phyloP scores from a whole-genome alignment of 2,797 vertebrate species.

The Fringilla coelebs region DNA sequence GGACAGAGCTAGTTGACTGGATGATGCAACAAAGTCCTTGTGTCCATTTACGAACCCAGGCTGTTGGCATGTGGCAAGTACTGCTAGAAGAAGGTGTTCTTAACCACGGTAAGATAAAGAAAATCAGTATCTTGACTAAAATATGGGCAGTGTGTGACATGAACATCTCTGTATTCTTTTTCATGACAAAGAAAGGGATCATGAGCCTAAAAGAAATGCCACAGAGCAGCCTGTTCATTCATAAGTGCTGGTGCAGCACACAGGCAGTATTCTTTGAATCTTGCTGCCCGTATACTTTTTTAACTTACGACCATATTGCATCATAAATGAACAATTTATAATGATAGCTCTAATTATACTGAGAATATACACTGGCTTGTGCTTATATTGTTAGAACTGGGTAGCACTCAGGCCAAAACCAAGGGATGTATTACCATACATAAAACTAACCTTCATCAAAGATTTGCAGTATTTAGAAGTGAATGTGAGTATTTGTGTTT shows the following conservation, averaged over 20 bases:
- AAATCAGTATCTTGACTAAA: not conserved
- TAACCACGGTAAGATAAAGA: constrained; percentile 87
- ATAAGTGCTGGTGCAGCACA: not conserved
- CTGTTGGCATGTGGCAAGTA: constrained; percentile 98
- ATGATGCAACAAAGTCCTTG: constrained; percentile 93
- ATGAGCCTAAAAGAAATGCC: not conserved
- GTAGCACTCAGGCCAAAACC: not conserved
- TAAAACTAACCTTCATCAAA: not conserved
- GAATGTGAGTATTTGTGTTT: not conserved
- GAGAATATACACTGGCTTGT: constrained; percentile 21
- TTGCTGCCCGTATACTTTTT: constrained; percentile 2
- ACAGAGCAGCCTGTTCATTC: constrained; percentile 1
- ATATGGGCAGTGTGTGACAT: not conserved
- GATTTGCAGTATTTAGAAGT: not conserved
- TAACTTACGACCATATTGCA: not conserved
- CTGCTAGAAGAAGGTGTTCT: constrained; percentile 95
- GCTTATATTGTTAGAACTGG: constrained; percentile 4
- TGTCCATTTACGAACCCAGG: constrained; percentile 90
- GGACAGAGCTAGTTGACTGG: constrained; percentile 97
- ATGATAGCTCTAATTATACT: constrained; percentile 26
- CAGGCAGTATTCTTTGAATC: not conserved
- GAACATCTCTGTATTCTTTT: not conserved
- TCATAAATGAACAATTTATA: constrained; percentile 21
- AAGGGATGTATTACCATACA: not conserved
- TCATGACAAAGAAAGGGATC: not conserved